Evolutionary conservation across 2,113 vertebrate genomes (phyloP), one percentile per base, ranked within the genome.

Genomic region (Maccullochella peelii): DNA sequence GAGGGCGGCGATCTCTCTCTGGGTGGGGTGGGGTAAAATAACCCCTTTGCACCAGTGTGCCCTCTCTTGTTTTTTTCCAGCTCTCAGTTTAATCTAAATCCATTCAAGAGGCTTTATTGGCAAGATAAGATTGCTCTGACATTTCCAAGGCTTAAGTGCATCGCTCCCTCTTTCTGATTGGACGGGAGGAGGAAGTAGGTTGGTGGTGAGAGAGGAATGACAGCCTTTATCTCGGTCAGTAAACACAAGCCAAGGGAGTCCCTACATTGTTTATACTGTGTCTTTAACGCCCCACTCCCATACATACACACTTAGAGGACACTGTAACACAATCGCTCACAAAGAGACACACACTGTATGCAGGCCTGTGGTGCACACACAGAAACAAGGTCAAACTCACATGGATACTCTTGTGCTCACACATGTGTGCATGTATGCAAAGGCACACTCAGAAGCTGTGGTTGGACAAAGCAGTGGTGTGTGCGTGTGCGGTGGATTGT

Each of bases 171-270:
- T 70, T 58, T 76, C 80, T 80, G 80, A 67, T 77, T 58, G 80
- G 80, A 47, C 6, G 68, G 69, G 83, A 79, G 83, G 80, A 80
- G 73, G 91, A 92, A 91, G 89, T 79, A 65, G 82, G 88, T 25
- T 83, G 91, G 88, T 74, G 89, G 82, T 79, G 87, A 83, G 84
- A 78, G 88, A 85, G 73, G 62, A 89, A 84, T 75, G 85, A 84
- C 87, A 68, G 83, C 70, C 86, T 83, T 93, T 91, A 93, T 93
- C 89, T 91, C 72, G 69, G 85, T 85, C 92, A 86, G 90, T 94
- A 93, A 93, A 93, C 92, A 89, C 89, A 70, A 73, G 77, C 66
- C 52, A 12, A 93, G 86, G 84, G 88, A 91, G 77, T 91, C 87
- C 77, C 77, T 78, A 42, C 80, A 47, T 72, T 91, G 93, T 89